Conservation (phyloP, 2,797 vertebrate genomes). For the Geotrypetes seraphini region DNA sequence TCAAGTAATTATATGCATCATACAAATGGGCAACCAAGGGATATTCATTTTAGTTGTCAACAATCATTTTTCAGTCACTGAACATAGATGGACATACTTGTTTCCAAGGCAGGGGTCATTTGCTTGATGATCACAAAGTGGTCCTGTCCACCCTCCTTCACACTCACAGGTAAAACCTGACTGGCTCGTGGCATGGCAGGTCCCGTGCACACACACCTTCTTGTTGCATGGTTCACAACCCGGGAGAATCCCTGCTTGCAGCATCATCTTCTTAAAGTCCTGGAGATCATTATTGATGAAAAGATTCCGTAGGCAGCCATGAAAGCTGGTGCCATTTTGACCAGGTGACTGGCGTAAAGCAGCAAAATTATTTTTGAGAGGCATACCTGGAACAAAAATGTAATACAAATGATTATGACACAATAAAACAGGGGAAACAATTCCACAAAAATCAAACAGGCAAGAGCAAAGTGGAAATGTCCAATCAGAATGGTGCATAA, state of each 20-base stretch:
- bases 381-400: conserved; percentile 69
- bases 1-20: too few relatives aligned
- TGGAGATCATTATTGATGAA: conserved; percentile 92
- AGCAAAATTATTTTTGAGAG: conserved; percentile 71
- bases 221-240: conserved; percentile 91
- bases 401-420: too few relatives aligned
- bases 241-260: conserved; percentile 77
- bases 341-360: conserved; percentile 74
- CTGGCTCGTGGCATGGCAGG: conserved; percentile 75
- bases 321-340: conserved; percentile 86
- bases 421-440: too few relatives aligned
- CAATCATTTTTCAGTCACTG: conserved; percentile 34
- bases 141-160: conserved; percentile 83
- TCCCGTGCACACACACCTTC: conserved; percentile 77
- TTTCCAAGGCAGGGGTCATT: conserved; percentile 91
- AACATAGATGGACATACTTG: conserved; percentile 84
- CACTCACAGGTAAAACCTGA: conserved; percentile 86
- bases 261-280: conserved; percentile 74
- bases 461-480: too few relatives aligned
- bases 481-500: too few relatives aligned
- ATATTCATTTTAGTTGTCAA: too few relatives aligned
- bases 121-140: conserved; percentile 79
- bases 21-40: too few relatives aligned
- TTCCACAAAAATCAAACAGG: too few relatives aligned
- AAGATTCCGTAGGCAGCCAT: conserved; percentile 85